Base-by-base conservation (phyloP, 2,888 invertebrate genomes). In the Yponomeuta sedellus region DNA sequence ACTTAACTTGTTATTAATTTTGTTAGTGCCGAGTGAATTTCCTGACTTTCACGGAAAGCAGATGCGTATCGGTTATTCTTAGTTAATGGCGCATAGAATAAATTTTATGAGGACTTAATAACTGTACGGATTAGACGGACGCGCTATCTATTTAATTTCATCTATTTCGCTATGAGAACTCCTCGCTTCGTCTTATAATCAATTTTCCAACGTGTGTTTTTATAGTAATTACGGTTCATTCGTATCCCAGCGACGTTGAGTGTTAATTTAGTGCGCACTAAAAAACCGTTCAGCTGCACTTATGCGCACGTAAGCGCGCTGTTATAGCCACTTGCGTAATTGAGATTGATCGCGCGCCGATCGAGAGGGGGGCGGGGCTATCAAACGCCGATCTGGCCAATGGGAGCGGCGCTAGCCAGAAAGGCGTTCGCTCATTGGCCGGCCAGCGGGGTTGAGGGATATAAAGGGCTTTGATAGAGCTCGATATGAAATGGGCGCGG, bases 341-440 rank as follows among this genome's bases (percentile, higher is more conserved):
- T 85, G 83, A 82, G 88, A 90, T 90, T 88, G 88, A 90, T 90
- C 56, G 67, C 82, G 83, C 82, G 77, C 80, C 86, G 81, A 89
- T 89, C 85, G 86, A 83, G 83, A 70, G 81, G 81, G 64, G 86
- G 90, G 90, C 89, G 90, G 86, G 70, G 89, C 89, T 87, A 89
- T 90, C 90, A 90, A 90, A 91, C 82, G 80, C 85, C 84, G 83
- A 88, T 87, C 85, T 83, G 79, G 75, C 89, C 89, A 90, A 90
- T 90, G 78, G 75, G 83, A 76, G 82, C 73, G 72, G 77, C 73
- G 76, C 80, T 69, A 72, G 63, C 67, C 34, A 73, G 72, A 69
- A 71, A 74, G 75, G 75, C 77, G 77, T 70, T 73, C 74, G 75
- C 78, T 73, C 72, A 90, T 90, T 90, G 90, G 90, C 76, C 76